These are phyloP conservation scores for Glossophaga mutica DNA, from an alignment of 2,797 vertebrate genomes.

Conservation along the genomic window DNA sequence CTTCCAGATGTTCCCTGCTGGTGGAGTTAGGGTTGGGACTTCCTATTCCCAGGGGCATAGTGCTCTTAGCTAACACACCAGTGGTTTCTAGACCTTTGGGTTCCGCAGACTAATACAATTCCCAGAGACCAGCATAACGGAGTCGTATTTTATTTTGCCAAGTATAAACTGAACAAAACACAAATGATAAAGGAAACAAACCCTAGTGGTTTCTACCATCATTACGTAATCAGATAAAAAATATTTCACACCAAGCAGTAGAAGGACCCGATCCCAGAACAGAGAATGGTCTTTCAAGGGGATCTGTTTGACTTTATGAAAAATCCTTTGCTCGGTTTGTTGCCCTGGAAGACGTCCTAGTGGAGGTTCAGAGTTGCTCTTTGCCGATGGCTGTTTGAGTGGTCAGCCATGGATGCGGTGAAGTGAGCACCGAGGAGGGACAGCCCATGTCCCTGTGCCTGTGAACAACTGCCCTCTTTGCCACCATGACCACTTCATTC, in stretches of 20 bases:
- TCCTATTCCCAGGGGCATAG: background rate
- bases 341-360: background rate
- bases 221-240: constrained; percentile 12
- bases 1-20: background rate
- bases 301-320: background rate
- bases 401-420: background rate
- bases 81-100: background rate
- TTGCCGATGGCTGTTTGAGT: background rate
- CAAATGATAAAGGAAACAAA: background rate
- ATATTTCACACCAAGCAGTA: background rate
- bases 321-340: background rate
- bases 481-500: background rate
- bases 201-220: background rate
- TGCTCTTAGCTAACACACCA: background rate
- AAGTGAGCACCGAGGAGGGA: background rate
- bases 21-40: background rate
- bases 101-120: constrained; percentile 16
- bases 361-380: background rate
- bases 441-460: background rate
- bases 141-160: background rate
- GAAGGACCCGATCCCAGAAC: background rate
- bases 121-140: background rate
- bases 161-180: background rate
- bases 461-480: background rate
- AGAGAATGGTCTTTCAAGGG: background rate